Conservation (phyloP, 2,113 vertebrate genomes). For the Oncorhynchus clarkii region DNA sequence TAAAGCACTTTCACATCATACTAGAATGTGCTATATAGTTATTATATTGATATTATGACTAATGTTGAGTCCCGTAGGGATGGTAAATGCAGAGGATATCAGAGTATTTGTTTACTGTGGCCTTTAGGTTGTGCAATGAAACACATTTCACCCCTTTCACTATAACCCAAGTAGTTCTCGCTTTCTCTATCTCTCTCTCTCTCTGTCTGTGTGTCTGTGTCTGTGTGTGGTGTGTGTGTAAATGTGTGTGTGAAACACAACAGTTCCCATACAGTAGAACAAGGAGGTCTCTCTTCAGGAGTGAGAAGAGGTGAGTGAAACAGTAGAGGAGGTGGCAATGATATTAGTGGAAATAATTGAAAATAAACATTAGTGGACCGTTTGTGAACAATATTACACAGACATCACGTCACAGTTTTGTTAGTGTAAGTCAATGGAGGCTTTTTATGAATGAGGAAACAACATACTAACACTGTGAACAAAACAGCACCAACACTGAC, state of each 20-base stretch:
- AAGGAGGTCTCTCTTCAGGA: too few relatives aligned
- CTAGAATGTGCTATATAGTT: too few relatives aligned
- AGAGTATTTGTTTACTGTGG: not conserved
- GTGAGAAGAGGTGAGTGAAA: too few relatives aligned
- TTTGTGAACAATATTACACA: not conserved
- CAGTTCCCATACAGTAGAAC: not conserved
- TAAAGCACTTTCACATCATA: not conserved
- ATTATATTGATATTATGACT: too few relatives aligned
- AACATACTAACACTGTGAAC: not conserved
- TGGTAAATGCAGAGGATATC: not conserved
- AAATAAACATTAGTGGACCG: not conserved
- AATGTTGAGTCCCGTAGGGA: too few relatives aligned
- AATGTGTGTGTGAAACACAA: too few relatives aligned
- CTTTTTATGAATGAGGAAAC: slow-evolving; percentile 11
- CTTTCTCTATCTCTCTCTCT: not conserved
- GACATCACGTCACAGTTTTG: not conserved
- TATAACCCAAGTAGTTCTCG: not conserved
- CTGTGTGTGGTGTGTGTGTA: too few relatives aligned
- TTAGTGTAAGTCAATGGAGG: not conserved
- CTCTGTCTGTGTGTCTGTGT: too few relatives aligned
- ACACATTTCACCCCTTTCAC: not conserved
- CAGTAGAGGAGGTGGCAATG: not conserved
- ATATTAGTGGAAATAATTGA: not conserved
- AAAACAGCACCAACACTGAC: not conserved
- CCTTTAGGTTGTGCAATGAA: not conserved